Conservation (phyloP, 2,888 invertebrate genomes). For the Eilema sororculum region DNA sequence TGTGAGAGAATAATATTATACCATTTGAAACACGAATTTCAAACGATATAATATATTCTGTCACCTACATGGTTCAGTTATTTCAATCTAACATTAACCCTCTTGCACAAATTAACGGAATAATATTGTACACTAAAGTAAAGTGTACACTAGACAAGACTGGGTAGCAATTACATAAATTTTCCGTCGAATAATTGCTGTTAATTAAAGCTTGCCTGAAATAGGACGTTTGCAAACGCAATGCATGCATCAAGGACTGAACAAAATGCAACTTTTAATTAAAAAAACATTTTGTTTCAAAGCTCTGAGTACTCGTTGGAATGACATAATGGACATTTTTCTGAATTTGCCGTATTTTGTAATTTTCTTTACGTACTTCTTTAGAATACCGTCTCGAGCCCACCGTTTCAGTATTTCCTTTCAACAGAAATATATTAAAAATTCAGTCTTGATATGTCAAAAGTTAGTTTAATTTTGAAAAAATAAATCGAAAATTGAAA, state of each 20-base stretch:
- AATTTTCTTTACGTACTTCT: too few species aligned
- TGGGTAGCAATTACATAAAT: constrained; percentile 44
- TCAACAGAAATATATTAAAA: too few species aligned
- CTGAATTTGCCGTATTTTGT: neutral
- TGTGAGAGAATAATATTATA: too few species aligned
- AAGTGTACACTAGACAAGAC: constrained; percentile 32
- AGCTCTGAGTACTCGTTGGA: neutral
- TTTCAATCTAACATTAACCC: neutral
- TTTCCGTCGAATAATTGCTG: constrained; percentile 45
- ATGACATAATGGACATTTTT: neutral
- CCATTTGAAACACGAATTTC: neutral
- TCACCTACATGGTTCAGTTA: neutral
- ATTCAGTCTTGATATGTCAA: too few species aligned
- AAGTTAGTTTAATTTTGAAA: too few species aligned
- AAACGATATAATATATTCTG: neutral
- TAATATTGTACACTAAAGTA: neutral
- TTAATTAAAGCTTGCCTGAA: constrained; percentile 40
- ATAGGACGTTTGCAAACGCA: constrained; percentile 17
- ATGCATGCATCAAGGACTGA: constrained; percentile 4
- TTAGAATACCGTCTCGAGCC: too few species aligned
- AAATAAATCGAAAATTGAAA: too few species aligned
- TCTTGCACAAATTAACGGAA: neutral
- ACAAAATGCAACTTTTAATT: neutral
- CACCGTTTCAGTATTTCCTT: too few species aligned
- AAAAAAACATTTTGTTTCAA: neutral